These are phyloP conservation scores for Caenorhabditis virilis DNA, from an alignment of 2,888 invertebrate genomes.

Conservation along the genomic window DNA sequence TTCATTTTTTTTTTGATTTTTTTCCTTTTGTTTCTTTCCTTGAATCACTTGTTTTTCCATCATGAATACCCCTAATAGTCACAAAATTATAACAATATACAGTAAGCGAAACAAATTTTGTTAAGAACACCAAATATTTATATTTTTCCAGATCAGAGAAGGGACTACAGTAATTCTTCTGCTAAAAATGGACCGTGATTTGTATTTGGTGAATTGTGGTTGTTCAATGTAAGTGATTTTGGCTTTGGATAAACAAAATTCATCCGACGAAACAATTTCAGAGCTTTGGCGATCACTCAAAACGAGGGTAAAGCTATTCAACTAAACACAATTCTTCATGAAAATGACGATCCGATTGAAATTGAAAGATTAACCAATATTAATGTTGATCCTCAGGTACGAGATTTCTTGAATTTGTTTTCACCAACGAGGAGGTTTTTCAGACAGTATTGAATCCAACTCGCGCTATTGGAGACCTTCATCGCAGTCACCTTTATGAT, in stretches of 20 bases:
- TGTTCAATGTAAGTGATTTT: conserved; percentile 39
- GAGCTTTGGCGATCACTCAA: background rate
- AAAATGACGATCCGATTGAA: conserved; percentile 26
- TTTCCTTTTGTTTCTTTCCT: too few species aligned
- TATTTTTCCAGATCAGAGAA: conserved; percentile 77
- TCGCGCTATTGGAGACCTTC: conserved; percentile 49
- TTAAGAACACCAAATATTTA: background rate
- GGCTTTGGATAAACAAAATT: conserved; percentile 12
- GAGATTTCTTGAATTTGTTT: background rate
- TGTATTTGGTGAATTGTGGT: conserved; percentile 88
- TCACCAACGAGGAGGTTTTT: background rate
- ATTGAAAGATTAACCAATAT: conserved; percentile 5
- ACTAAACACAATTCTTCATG: conserved; percentile 11
- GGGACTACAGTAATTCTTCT: conserved; percentile 85
- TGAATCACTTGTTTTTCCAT: too few species aligned
- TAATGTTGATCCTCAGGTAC: conserved; percentile 16
- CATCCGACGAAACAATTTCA: conserved; percentile 19
- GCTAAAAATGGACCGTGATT: conserved; percentile 78
- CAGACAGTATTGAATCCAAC: conserved; percentile 45
- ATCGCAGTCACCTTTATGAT: conserved; percentile 36
- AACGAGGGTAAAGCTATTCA: conserved; percentile 1
- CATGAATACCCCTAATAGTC: too few species aligned
- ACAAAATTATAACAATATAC: too few species aligned
- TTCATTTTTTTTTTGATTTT: too few species aligned
- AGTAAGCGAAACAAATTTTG: too few species aligned